These are phyloP conservation scores for Zaprionus ornatus DNA, from an alignment of 1,140 invertebrate species.

Conservation along the genomic window DNA sequence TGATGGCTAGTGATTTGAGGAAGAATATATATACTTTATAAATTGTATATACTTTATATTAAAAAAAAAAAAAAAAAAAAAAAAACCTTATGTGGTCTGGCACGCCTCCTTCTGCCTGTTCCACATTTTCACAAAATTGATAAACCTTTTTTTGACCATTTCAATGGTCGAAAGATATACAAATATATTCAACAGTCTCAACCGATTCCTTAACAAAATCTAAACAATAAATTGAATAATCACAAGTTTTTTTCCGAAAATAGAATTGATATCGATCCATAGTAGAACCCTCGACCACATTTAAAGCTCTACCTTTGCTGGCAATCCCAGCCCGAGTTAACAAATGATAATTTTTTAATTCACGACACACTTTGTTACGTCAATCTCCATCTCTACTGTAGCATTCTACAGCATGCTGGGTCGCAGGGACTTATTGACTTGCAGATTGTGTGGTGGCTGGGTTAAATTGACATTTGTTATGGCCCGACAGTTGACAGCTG, in stretches of 20 bases:
- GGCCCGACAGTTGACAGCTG: slow-evolving; percentile 59
- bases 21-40: no score
- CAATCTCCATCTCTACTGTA: neutral
- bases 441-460: slow-evolving; percentile 36
- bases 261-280: neutral
- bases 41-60: no score
- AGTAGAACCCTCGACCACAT: neutral
- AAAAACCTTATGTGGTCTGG: no score
- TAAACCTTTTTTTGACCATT: no score
- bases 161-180: no score
- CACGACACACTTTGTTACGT: neutral
- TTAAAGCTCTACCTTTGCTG: neutral
- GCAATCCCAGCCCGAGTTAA: slow-evolving; percentile 1
- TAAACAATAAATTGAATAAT: neutral
- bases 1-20: no score
- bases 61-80: no score
- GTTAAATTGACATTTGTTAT: slow-evolving; percentile 47
- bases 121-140: no score
- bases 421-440: slow-evolving; percentile 32
- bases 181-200: no score
- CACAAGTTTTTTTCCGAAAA: neutral
- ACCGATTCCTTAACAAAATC: no score
- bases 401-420: neutral
- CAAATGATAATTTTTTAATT: slow-evolving; percentile 37
- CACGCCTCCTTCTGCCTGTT: no score